Conservation (phyloP, 2,888 invertebrate genomes). For the Limnephilus rhombicus region DNA sequence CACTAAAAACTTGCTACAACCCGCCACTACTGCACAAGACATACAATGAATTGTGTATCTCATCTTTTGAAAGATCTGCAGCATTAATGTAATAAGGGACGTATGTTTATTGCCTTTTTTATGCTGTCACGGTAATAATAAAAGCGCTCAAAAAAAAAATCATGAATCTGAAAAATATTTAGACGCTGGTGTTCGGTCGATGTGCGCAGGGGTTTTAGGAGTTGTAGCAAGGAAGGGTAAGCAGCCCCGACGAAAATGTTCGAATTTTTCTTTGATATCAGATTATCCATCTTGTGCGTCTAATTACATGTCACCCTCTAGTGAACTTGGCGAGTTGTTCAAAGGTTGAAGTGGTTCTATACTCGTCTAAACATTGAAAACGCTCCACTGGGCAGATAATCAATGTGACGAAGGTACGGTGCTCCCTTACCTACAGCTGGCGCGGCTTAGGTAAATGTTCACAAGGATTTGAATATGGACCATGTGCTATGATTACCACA, state of each 20-base stretch:
- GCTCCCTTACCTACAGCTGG: background rate
- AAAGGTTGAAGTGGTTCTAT: constrained; percentile 52
- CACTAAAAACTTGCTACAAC: too few relatives aligned
- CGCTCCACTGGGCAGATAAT: constrained; percentile 62
- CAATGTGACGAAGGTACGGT: constrained; percentile 47
- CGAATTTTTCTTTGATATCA: constrained; percentile 45
- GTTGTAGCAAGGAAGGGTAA: background rate
- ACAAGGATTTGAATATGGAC: background rate
- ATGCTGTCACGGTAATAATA: too few relatives aligned
- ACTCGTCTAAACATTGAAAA: constrained; percentile 58
- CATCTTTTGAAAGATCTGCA: too few relatives aligned
- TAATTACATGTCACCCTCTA: constrained; percentile 55
- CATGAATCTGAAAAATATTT: background rate
- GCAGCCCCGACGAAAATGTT: constrained; percentile 15
- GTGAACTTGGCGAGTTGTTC: constrained; percentile 44
- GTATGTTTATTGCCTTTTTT: too few relatives aligned
- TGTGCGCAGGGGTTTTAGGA: background rate
- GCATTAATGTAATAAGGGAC: too few relatives aligned
- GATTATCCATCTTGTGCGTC: constrained; percentile 41
- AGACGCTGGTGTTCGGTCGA: background rate
- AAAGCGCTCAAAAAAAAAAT: background rate
- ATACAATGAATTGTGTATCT: too few relatives aligned
- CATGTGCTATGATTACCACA: constrained; percentile 7
- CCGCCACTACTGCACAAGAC: too few relatives aligned
- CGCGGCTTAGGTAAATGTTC: constrained; percentile 16